Percentiles rank a stretch among this genome's conserved stretches.
phyloP scores from a whole-genome alignment of 1,140 invertebrate genomes.

The Penaeus japonicus region DNA sequence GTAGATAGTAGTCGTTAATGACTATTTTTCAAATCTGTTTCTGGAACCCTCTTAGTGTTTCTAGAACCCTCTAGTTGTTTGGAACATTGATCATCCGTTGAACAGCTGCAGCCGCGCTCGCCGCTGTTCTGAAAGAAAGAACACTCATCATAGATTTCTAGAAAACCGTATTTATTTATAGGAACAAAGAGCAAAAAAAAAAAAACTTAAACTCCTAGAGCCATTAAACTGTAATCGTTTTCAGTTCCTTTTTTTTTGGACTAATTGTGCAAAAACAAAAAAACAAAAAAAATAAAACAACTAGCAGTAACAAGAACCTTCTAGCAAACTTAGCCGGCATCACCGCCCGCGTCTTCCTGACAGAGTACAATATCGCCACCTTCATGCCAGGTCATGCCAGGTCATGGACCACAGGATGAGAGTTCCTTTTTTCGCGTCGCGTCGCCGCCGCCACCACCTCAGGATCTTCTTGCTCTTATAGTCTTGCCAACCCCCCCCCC shows the following conservation, averaged over 20 bases:
- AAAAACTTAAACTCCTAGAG: no score
- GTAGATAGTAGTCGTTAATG: no score
- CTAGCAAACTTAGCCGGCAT: slow-evolving; percentile 45
- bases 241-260: not conserved
- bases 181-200: no score
- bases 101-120: no score
- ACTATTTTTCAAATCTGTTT: no score
- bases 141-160: no score
- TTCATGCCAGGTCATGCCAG: slow-evolving; percentile 35
- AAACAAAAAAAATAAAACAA: slow-evolving; percentile 20
- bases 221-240: not conserved
- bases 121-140: no score
- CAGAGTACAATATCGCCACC: slow-evolving; percentile 44
- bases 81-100: no score
- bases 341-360: slow-evolving; percentile 44
- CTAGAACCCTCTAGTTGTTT: no score
- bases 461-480: slow-evolving; percentile 21
- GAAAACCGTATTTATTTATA: no score
- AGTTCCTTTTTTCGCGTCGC: no score
- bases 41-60: no score
- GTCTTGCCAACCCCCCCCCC: not conserved
- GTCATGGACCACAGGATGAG: slow-evolving; percentile 15
- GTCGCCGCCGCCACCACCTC: slow-evolving; percentile 12
- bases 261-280: not conserved
- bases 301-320: slow-evolving; percentile 44